Evolutionary conservation across 1,140 invertebrate species (phyloP).

Genomic region (Teleogryllus occipitalis): DNA sequence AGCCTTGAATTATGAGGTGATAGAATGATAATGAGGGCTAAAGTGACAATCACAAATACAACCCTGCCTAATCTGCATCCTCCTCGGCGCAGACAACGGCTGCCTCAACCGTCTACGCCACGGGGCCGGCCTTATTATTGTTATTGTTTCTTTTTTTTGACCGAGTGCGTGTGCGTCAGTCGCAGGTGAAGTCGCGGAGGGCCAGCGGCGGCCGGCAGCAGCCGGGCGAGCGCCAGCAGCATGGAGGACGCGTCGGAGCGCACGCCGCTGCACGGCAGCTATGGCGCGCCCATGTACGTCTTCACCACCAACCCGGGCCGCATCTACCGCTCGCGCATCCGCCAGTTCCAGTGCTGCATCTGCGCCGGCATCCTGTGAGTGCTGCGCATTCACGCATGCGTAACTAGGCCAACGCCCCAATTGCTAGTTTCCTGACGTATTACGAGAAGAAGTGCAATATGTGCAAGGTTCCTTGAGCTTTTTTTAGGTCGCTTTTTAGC

Average conservation of each 20-base stretch:
- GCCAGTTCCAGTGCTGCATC: slow-evolving; percentile 60
- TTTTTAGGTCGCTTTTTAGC: too few species aligned
- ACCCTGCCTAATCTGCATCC: too few species aligned
- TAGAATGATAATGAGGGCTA: too few species aligned
- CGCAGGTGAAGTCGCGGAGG: background rate
- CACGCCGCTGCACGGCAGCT: slow-evolving; percentile 39
- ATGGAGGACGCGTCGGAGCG: slow-evolving; percentile 36
- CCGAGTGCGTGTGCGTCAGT: background rate
- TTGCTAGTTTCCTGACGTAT: too few species aligned
- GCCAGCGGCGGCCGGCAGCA: background rate
- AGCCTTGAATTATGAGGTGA: too few species aligned
- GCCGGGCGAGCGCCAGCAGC: background rate
- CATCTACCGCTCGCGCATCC: slow-evolving; percentile 46
- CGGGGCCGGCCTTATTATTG: too few species aligned
- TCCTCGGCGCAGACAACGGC: too few species aligned
- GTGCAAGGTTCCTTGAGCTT: too few species aligned
- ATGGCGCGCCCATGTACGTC: slow-evolving; percentile 46
- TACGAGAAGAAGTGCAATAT: too few species aligned
- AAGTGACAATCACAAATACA: too few species aligned
- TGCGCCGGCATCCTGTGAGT: slow-evolving; percentile 57
- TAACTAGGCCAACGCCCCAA: too few species aligned
- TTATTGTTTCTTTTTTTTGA: background rate
- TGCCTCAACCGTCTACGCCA: too few species aligned
- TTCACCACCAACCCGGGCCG: slow-evolving; percentile 51
- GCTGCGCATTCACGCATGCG: background rate